phyloP scores from a whole-genome alignment of 2,888 invertebrate species.

The Acanthoscelides obtectus region DNA sequence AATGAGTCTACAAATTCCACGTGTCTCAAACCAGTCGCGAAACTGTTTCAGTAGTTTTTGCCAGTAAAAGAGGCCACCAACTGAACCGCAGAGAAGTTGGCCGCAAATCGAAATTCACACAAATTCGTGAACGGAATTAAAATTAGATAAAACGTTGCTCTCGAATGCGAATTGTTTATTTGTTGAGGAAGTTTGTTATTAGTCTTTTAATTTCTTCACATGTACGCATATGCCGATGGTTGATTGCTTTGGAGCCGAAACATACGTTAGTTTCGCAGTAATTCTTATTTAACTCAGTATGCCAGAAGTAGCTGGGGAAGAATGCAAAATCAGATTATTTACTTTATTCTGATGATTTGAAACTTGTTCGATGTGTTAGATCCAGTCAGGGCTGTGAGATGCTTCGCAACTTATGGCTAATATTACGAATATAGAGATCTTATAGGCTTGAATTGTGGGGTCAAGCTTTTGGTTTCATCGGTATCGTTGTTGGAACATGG shows the following conservation, averaged over 20 bases:
- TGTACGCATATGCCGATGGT: background rate
- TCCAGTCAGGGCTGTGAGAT: too few relatives aligned
- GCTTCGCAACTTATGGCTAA: too few relatives aligned
- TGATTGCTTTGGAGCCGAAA: background rate
- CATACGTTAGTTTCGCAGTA: too few relatives aligned
- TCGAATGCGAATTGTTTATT: background rate
- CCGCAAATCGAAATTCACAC: background rate
- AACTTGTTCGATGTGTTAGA: too few relatives aligned
- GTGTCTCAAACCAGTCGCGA: background rate
- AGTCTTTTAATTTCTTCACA: background rate
- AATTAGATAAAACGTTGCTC: background rate
- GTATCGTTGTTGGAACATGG: too few relatives aligned
- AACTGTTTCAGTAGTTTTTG: background rate
- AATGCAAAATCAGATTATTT: too few relatives aligned
- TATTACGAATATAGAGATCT: too few relatives aligned
- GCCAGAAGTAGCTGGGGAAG: too few relatives aligned
- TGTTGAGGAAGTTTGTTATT: background rate
- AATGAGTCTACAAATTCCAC: background rate
- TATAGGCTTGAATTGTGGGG: too few relatives aligned
- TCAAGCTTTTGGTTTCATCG: too few relatives aligned
- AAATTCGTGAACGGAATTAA: background rate
- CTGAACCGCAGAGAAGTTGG: background rate
- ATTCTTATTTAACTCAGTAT: too few relatives aligned
- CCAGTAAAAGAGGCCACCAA: background rate
- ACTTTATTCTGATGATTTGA: too few relatives aligned